These are phyloP conservation scores for Myrmecobius fasciatus DNA, from an alignment of 2,113 vertebrate genomes.

Conservation along the genomic window DNA sequence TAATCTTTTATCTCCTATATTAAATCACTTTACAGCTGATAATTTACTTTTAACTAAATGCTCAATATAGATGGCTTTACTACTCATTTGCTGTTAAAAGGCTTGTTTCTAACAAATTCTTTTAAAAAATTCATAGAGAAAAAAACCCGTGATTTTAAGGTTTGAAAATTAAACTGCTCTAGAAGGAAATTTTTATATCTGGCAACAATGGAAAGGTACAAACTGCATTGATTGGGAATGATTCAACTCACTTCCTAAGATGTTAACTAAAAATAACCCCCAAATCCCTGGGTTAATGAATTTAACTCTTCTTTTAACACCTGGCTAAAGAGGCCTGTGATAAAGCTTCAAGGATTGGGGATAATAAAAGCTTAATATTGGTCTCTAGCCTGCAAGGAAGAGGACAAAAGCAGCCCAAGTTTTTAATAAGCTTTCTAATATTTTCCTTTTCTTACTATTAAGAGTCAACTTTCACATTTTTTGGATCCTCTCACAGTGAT, in stretches of 20 bases:
- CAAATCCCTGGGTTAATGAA: not conserved
- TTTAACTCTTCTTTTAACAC: not conserved
- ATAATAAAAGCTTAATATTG: not conserved
- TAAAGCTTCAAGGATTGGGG: not conserved
- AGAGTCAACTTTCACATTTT: not conserved
- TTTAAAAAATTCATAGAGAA: not conserved
- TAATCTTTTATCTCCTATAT: not conserved
- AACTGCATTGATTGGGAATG: not conserved
- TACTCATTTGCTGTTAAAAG: not conserved
- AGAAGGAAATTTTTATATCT: too few species aligned
- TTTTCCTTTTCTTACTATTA: not conserved
- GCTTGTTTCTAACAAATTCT: not conserved
- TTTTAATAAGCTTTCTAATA: not conserved
- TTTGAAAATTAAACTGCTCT: not conserved
- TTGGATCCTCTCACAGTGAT: not conserved
- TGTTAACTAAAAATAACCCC: not conserved
- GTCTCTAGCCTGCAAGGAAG: not conserved
- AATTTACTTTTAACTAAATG: too few species aligned
- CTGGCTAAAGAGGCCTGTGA: not conserved
- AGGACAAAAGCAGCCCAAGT: not conserved
- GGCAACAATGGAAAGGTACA: too few species aligned
- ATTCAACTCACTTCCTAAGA: not conserved
- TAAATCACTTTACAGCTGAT: too few species aligned
- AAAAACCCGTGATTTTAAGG: too few species aligned
- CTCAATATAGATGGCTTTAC: too few species aligned